phyloP scores from a whole-genome alignment of 2,888 invertebrate genomes.

The Auanema sp. region DNA sequence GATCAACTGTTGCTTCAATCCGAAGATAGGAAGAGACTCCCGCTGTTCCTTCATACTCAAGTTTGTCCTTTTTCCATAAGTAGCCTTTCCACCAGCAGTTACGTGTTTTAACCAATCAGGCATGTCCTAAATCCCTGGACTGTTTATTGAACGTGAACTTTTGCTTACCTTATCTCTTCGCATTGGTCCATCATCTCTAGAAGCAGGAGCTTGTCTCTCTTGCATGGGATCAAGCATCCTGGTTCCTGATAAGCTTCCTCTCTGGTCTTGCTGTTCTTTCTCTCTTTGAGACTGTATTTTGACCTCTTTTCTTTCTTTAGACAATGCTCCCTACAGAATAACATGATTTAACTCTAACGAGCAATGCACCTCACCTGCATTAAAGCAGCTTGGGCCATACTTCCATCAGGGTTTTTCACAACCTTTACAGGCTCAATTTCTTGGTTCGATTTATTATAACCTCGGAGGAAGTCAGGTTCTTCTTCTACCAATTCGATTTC shows the following conservation, averaged over 20 bases:
- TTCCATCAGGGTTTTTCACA: constrained; percentile 89
- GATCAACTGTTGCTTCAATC: constrained; percentile 85
- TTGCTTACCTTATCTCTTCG: constrained; percentile 17
- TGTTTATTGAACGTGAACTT: background rate
- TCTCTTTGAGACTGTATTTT: constrained; percentile 80
- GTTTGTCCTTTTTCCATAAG: constrained; percentile 95
- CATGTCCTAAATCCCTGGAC: constrained; percentile 71
- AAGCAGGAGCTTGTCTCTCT: constrained; percentile 22
- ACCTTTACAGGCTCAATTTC: constrained; percentile 64
- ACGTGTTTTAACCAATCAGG: constrained; percentile 99
- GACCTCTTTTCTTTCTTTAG: constrained; percentile 92
- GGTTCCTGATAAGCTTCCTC: constrained; percentile 35
- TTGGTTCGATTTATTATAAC: constrained; percentile 67
- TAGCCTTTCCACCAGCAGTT: constrained; percentile 88
- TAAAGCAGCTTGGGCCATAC: constrained; percentile 97
- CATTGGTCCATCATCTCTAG: constrained; percentile 43
- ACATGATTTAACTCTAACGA: background rate
- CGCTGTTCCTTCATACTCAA: constrained; percentile 90
- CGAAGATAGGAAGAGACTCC: constrained; percentile 92
- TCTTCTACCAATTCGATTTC: constrained; percentile 98
- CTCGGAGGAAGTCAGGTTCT: constrained; percentile 86
- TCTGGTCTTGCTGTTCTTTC: constrained; percentile 47
- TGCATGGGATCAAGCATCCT: constrained; percentile 58
- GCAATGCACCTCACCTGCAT: constrained; percentile 81
- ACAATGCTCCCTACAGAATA: constrained; percentile 76